Evolutionary conservation across 2,113 vertebrate species (phyloP), one percentile per base, ranked within the genome.

Genomic region (Cryptotis parvus): DNA sequence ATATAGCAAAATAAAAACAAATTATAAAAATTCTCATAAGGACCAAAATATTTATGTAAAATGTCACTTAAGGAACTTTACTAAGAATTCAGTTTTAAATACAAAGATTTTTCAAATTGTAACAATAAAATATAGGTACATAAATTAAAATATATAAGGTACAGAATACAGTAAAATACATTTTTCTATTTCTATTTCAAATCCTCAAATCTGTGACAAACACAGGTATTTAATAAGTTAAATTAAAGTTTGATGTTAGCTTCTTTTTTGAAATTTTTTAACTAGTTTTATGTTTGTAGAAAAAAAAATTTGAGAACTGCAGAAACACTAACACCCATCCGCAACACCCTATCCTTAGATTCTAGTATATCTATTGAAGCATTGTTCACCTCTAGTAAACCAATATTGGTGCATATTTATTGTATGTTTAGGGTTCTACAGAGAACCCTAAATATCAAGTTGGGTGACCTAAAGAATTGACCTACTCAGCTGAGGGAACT

Each of bases 41-140:
- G 43, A 10, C 9, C 55, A 84, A 78, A 27, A 39, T 78, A 33
- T 61, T 80, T 74, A 45, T 37, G 33, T 43, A 16, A 10, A 72
- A 29, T 55, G 24, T 45, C 63, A 14, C 20, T 41, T 84, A 22
- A 77, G 5, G 49, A 18, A 37, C 3, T 22, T 63, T 63, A 49
- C 12, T 29, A 65, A 35, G 11, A 72, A 3, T 24, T 45, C 1
- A 31, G 3, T 35, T 55, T 49, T 85, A 45, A 45, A 45, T 55
- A 52, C 85, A 52, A 80, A 84, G 52, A 75, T 66, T 90, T 43
- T 26, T 85, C 18, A 86, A 86, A 35, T 1, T 43, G n/a, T 80
- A 84, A 27, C 58, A 52, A 86, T 39, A 14, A 85, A 73, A 45
- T 26, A n/a, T 12, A 69, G 12, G 69, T n/a, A n/a, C n/a, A n/a